Base-by-base conservation (phyloP, 2,113 vertebrate genomes). In the Hippocampus abdominalis region DNA sequence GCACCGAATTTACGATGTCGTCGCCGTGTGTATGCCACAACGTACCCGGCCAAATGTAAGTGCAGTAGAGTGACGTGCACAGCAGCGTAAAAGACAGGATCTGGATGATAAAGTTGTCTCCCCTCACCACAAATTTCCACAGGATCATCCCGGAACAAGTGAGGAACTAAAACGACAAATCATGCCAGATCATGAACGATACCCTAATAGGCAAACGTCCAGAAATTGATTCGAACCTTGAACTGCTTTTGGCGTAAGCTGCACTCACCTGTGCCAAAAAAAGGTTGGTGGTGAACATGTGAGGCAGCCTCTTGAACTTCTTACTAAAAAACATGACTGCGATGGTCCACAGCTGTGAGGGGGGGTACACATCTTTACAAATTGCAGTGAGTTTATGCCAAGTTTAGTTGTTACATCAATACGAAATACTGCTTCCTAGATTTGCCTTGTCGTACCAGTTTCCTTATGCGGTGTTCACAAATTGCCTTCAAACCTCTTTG, bases 31-130 rank as follows among this genome's bases (percentile, higher is more conserved):
- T 63, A 32, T 18, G 12, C 10, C 23, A 4, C 32, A 46, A 9
- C 63, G 8, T 93, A 97, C 97, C 96, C 92, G 97, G 94, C 97
- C 96, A 99, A 2, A 98, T 70, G 72, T 93, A 99, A 56, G 94
- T 94, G 82, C 96, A 94, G 82, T 97, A 96, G 76, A 98, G 93
- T 7, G 96, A 95, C 53, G 93, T 93, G 77, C 94, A 96, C 23
- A 98, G 89, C 16, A 99, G 82, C 54, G 95, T 90, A 88, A 97
- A 98, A 44, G 93, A 93, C 44, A 98, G 84, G 75, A 96, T 90
- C 84, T 95, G 94, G 68, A 92, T 83, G 39, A 93, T 84, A 75
- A 94, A 89, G 86, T 89, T 93, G 62, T 92, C 85, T 71, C 93
- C 85, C 73, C 88, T 92, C 79, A 93, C 92, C 76, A 93, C 84